Percentiles rank a stretch among this genome's conserved stretches.
phyloP scores from a whole-genome alignment of 2,888 invertebrate species.

The Pomacea canaliculata region DNA sequence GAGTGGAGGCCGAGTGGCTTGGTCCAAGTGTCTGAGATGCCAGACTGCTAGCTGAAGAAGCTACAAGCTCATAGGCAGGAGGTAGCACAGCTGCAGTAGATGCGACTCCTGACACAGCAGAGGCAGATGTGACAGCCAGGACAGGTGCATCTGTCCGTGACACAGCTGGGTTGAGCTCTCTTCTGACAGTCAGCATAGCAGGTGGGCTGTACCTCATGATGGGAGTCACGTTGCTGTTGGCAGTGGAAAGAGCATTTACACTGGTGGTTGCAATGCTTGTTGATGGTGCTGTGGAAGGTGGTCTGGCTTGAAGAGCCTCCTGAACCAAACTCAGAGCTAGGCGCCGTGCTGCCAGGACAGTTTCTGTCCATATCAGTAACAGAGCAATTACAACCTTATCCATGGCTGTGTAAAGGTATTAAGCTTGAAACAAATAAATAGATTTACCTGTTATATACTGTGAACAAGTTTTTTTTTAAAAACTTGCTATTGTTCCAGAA shows the following conservation, averaged over 20 bases:
- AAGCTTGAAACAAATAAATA: no score
- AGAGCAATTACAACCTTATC: no score
- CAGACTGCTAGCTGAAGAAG: background rate
- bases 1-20: background rate
- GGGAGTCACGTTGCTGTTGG: conserved; percentile 11
- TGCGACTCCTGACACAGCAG: background rate
- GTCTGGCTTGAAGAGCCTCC: conserved; percentile 25
- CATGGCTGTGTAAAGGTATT: no score
- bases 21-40: background rate
- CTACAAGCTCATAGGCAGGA: background rate
- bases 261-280: conserved; percentile 12
- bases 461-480: no score
- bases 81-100: background rate
- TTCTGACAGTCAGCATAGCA: conserved; percentile 22
- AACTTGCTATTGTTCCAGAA: no score
- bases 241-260: background rate
- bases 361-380: background rate
- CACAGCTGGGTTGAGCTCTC: conserved; percentile 26
- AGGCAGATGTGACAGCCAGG: background rate
- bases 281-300: conserved; percentile 29
- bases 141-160: background rate
- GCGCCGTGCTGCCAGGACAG: background rate
- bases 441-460: no score
- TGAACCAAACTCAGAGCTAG: conserved; percentile 17
- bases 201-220: conserved; percentile 24